Evolutionary conservation across 2,888 invertebrate species (phyloP).

Genomic region (Netelia melanura): DNA sequence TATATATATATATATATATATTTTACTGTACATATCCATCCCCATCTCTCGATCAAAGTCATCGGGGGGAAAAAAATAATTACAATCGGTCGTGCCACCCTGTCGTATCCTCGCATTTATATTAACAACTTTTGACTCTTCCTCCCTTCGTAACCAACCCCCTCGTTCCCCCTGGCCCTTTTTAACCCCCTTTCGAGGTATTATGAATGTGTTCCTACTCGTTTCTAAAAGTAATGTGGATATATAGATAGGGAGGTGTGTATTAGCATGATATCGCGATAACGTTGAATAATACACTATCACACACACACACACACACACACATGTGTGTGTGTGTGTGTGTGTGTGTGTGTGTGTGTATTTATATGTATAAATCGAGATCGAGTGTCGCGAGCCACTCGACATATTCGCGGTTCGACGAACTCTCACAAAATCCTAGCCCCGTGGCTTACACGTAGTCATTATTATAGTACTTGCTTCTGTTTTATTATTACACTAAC

Average conservation of each 20-base stretch:
- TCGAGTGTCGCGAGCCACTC: conserved; percentile 74
- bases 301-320: conserved; percentile 1
- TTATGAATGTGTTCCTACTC: conserved; percentile 50
- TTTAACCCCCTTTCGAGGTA: conserved; percentile 61
- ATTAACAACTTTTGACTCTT: conserved; percentile 50
- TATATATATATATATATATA: conserved; percentile 5
- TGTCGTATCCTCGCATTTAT: conserved; percentile 58
- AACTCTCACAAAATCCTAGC: conserved; percentile 82
- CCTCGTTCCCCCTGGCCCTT: conserved; percentile 55
- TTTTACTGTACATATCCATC: conserved; percentile 4
- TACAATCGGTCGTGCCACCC: conserved; percentile 78
- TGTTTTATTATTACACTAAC: conserved; percentile 80
- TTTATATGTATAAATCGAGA: conserved; percentile 50
- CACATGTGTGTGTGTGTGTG: background rate
- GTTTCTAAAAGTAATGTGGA: conserved; percentile 48
- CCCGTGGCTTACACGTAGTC: conserved; percentile 70
- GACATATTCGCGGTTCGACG: conserved; percentile 81
- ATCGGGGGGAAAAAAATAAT: conserved; percentile 80
- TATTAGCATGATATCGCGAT: conserved; percentile 35
- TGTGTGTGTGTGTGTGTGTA: conserved; percentile 24
- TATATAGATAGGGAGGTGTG: conserved; percentile 30
- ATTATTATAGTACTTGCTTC: conserved; percentile 79
- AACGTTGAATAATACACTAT: conserved; percentile 40
- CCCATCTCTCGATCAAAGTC: conserved; percentile 66
- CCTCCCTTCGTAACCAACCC: conserved; percentile 14